A percentile compares a stretch with the other conserved stretches of the same genome.
phyloP scores from a whole-genome alignment of 2,797 vertebrate genomes.

The Scolopax rusticola region DNA sequence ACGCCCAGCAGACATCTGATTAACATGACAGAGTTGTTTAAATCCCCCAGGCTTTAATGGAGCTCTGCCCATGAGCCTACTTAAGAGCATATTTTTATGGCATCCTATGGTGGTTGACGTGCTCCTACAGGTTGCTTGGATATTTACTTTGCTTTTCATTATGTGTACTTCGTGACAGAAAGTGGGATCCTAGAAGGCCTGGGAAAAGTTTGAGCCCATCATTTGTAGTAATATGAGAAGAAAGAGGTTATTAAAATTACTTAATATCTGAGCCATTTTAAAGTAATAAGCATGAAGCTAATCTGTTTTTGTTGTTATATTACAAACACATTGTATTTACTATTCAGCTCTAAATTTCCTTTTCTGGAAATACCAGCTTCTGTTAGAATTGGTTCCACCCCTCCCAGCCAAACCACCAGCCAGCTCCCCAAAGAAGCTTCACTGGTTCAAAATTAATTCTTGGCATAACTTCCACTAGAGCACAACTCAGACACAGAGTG shows the following conservation, averaged over 20 bases:
- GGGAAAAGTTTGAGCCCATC: conserved; percentile 42
- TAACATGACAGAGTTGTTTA: background rate
- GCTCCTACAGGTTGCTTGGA: conserved; percentile 27
- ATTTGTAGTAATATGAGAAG: conserved; percentile 39
- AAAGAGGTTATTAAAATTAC: conserved; percentile 37
- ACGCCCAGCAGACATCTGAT: background rate
- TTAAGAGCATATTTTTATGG: background rate
- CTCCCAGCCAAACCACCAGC: conserved; percentile 6
- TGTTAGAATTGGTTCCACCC: conserved; percentile 15
- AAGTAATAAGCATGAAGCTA: conserved; percentile 24
- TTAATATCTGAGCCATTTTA: conserved; percentile 25
- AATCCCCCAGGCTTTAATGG: conserved; percentile 17
- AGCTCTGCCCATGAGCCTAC: background rate
- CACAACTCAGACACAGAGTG: background rate
- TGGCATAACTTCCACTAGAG: background rate
- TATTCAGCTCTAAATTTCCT: conserved; percentile 49
- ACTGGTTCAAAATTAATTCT: conserved; percentile 15
- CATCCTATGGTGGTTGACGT: background rate
- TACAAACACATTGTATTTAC: conserved; percentile 52
- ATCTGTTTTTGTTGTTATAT: conserved; percentile 28
- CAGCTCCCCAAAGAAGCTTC: background rate
- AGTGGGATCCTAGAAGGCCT: conserved; percentile 40
- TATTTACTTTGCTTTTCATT: background rate
- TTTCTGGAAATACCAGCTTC: conserved; percentile 61
- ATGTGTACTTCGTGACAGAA: background rate